These are phyloP conservation scores for Takifugu ocellatus DNA, from an alignment of 2,797 vertebrate species.

Conservation along the genomic window DNA sequence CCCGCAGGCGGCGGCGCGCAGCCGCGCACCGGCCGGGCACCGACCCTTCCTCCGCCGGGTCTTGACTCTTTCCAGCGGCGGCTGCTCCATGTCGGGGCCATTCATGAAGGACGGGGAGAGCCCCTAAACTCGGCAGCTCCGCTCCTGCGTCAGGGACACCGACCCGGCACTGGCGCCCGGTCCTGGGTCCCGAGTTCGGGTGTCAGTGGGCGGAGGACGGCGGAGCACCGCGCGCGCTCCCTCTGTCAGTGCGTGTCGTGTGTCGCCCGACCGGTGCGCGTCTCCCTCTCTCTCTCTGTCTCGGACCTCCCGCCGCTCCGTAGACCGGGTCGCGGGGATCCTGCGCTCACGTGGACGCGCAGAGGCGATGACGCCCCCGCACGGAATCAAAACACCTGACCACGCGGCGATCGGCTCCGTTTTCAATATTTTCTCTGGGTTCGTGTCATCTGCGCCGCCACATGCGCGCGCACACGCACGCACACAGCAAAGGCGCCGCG, in stretches of 20 bases:
- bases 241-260: constrained; percentile 35
- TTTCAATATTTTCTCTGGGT: background rate
- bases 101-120: constrained; percentile 80
- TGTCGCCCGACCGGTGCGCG: constrained; percentile 63
- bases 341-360: constrained; percentile 36
- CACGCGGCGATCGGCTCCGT: constrained; percentile 12
- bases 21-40: constrained; percentile 72
- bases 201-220: constrained; percentile 49
- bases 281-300: constrained; percentile 25
- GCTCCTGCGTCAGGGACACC: constrained; percentile 34
- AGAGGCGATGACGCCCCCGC: constrained; percentile 55
- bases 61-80: constrained; percentile 86
- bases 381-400: constrained; percentile 14
- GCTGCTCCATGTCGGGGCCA: constrained; percentile 95
- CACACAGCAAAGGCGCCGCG: background rate
- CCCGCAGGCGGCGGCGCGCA: constrained; percentile 82
- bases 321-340: constrained; percentile 36
- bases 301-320: constrained; percentile 45
- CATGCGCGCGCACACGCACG: background rate
- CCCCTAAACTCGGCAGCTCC: constrained; percentile 57
- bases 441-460: constrained; percentile 3
- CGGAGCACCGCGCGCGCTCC: constrained; percentile 57
- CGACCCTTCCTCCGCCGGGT: constrained; percentile 82
- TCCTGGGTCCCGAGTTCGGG: constrained; percentile 49
- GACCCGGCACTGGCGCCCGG: constrained; percentile 46